Percentiles rank a stretch among this genome's conserved stretches.
Conservation (phyloP, 2,797 vertebrate genomes). For the Leptoclinus maculatus region DNA sequence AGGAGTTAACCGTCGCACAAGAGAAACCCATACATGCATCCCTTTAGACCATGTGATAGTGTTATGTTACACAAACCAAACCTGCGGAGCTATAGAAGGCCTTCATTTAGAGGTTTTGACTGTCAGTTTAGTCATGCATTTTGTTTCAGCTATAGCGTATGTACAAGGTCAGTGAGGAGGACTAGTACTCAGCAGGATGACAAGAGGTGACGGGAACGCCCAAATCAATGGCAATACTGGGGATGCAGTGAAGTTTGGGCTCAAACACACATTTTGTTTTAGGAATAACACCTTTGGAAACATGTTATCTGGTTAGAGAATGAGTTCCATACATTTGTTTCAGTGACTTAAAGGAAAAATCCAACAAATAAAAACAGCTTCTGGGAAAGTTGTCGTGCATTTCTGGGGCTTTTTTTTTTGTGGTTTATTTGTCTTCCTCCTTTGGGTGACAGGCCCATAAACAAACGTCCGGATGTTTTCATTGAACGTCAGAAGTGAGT, state of each 20-base stretch:
- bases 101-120: slow-evolving; percentile 74
- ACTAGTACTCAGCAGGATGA: slow-evolving; percentile 53
- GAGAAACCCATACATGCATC: slow-evolving; percentile 79
- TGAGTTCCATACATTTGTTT: slow-evolving; percentile 51
- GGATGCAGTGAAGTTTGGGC: slow-evolving; percentile 44
- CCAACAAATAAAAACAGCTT: slow-evolving; percentile 28
- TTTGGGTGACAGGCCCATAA: background rate
- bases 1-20: slow-evolving; percentile 62
- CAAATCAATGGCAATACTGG: slow-evolving; percentile 23
- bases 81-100: slow-evolving; percentile 77
- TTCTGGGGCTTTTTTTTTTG: background rate
- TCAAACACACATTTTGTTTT: slow-evolving; percentile 31
- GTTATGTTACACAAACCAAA: slow-evolving; percentile 76
- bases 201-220: slow-evolving; percentile 39
- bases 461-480: background rate
- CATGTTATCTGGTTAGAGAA: slow-evolving; percentile 29
- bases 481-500: background rate
- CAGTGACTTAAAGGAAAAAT: slow-evolving; percentile 67
- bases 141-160: slow-evolving; percentile 81
- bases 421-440: slow-evolving; percentile 6
- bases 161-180: slow-evolving; percentile 80
- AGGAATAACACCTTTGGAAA: slow-evolving; percentile 40
- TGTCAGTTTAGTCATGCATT: slow-evolving; percentile 79
- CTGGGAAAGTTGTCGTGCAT: slow-evolving; percentile 1
- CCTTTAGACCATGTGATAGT: slow-evolving; percentile 67